Evolutionary conservation across 2,113 vertebrate genomes (phyloP), one percentile per base, ranked within the genome.

Genomic region (Sylvicapra grimmia): DNA sequence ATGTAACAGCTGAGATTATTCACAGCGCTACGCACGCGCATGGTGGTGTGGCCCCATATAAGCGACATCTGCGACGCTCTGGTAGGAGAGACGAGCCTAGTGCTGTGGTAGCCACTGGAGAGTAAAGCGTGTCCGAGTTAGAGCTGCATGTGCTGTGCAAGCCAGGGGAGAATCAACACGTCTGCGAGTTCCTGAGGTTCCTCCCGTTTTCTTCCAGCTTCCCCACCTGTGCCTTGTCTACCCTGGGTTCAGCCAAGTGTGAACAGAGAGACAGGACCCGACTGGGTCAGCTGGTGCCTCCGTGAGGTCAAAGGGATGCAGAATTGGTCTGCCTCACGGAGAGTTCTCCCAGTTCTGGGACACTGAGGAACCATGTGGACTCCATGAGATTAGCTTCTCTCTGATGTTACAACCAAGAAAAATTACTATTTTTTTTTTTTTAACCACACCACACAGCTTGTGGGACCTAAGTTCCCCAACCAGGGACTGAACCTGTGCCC

Each of bases 1-100:
- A 72, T 23, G 9, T 72, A 72, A 72, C n/a, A 5, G 19, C 65
- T 72, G 65, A 72, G 65, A 36, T 72, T n/a, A 72, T 72, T 36
- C 5, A 36, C 10, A 3, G n/a, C 0, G 0, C 65, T 36, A 11
- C 2, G 19, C 65, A 36, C 2, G 16, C 21, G 65, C 18, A 11
- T 11, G 65, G n/a, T 36, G 65, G 9, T 36, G 19, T 36, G 65
- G 65, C 65, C 65, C 19, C n/a, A 23, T 36, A 72, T 36, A 72
- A 72, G 9, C 19, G 11, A 19, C 65, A 72, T 72, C n/a, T 72
- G n/a, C 1, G 19, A 72, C 0, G 0, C 65, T 36, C 65, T 23
- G 36, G 19, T 1, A 23, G n/a, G 65, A 23, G 19, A 36, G n/a
- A 12, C 0, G 1, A 72, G n/a, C 2, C 4, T 11, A 11, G 65